Evolutionary conservation across 2,888 invertebrate species (phyloP), one percentile per base, ranked within the genome.

Genomic region (Abrostola tripartita): DNA sequence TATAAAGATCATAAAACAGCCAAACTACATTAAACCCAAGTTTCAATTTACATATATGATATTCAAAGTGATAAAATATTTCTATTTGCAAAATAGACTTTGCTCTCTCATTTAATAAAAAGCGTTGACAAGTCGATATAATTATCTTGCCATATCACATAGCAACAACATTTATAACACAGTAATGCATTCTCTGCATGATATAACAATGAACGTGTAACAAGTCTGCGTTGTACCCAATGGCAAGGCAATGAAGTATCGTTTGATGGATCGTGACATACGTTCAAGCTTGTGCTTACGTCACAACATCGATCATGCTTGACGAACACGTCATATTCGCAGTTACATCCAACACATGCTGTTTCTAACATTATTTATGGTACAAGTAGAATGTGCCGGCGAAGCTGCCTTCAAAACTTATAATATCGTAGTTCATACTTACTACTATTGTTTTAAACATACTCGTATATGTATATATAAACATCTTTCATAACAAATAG

Each of bases 271-370:
- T 61, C 56, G 66, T 71, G 65, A 65, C 55, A 36, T 55, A 63
- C 63, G 53, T 68, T 40, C 53, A 75, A 75, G 61, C 78, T 47
- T 58, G 66, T 65, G 67, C 59, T 55, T 40, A 75, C 78, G 71
- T 68, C 71, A 80, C 79, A 76, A 80, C 71, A 74, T 53, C 64
- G 61, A 76, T 57, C 80, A 80, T 79, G 78, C 80, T 71, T 41
- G 63, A 61, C 60, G 64, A 49, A 68, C 57, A 61, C 49, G 4
- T 24, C 50, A 63, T 57, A 35, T 38, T 57, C 60, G 58, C 63
- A 62, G 41, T 44, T 38, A 47, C 44, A 44, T 56, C 54, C 60
- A 76, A 78, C 77, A 68, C 75, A 78, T 72, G 79, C 77, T 61
- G 24, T 47, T 57, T 35, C 66, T 54, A 50, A 44, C 54, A 50